Base-by-base conservation (phyloP, 2,888 invertebrate genomes). In the Leptinotarsa peninsularis region DNA sequence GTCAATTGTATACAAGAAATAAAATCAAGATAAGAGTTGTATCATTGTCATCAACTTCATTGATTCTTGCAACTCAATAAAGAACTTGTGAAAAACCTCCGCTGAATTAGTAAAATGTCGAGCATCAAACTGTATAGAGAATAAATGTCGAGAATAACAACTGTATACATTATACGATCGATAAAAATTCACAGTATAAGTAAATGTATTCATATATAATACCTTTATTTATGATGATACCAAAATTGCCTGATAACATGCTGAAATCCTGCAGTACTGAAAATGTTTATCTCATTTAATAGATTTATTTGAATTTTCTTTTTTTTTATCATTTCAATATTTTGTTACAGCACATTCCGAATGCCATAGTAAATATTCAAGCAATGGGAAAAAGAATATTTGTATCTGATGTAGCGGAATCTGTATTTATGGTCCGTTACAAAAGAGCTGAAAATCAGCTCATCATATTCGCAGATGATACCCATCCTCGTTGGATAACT, bases 391-490 rank as follows among this genome's bases (percentile, higher is more conserved):
- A 97, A 85, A 92, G 99, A 75, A 95, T 99, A 79, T 97, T 95
- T 85, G 99, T 97, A 0, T 94, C 96, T 0, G 99, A 99, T 87
- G 95, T 98, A 0, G 98, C 98, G 88, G 99, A 99, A 88, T 98
- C 98, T 27, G 94, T 99, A 43, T 98, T 97, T 88, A 98, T 98
- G 88, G 93, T 99, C 0, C 93, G 98, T 56, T 99, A 99, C 88
- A 96, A 97, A 86, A 92, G 97, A 56, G 93, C 95, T 63, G 99
- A 99, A 88, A 99, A 99, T 88, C 98, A 99, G 85, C 90, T 99
- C 76, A 97, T 99, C 43, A 96, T 99, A 72, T 99, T 99, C 89
- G 98, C 98, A 3, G 99, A 99, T 87, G 99, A 99, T 86, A 98
- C 98, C 0, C 96, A 97, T 88, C 99, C 99, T 0, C 92, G 97